Evolutionary conservation across 2,113 vertebrate genomes (phyloP).

Genomic region (Forbesichthys papilliferus): DNA sequence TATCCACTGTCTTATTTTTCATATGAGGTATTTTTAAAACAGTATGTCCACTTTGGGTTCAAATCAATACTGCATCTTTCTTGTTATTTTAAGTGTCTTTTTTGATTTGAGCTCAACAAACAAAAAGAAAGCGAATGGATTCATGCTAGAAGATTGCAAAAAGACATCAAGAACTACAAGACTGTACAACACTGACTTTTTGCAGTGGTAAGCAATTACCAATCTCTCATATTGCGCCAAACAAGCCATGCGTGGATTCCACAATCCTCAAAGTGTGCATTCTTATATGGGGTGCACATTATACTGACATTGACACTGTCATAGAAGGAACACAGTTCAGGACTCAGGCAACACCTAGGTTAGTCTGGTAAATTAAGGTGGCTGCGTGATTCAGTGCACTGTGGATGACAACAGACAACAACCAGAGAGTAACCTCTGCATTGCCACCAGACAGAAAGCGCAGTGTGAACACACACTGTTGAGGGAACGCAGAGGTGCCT

Average conservation of each 20-base stretch:
- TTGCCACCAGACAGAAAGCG: slow-evolving; percentile 33
- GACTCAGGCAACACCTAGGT: neutral
- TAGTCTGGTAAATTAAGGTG: slow-evolving; percentile 24
- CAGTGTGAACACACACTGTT: slow-evolving; percentile 10
- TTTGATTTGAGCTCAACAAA: too few species aligned
- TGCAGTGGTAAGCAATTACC: neutral
- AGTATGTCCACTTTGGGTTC: neutral
- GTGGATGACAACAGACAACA: slow-evolving; percentile 10
- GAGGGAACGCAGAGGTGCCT: slow-evolving; percentile 8
- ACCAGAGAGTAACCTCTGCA: slow-evolving; percentile 1
- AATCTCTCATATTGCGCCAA: neutral
- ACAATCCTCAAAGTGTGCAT: too few species aligned
- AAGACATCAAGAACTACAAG: too few species aligned
- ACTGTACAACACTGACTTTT: too few species aligned
- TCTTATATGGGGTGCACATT: too few species aligned
- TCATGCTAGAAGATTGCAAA: too few species aligned
- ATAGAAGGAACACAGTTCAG: neutral
- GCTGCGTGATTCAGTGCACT: slow-evolving; percentile 13
- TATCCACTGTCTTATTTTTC: neutral
- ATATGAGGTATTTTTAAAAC: neutral
- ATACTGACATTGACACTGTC: too few species aligned
- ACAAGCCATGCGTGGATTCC: neutral
- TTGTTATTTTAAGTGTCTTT: too few species aligned
- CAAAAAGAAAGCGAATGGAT: too few species aligned
- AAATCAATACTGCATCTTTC: too few species aligned